Evolutionary conservation across 2,888 invertebrate genomes (phyloP).

Genomic region (Limnephilus marmoratus): DNA sequence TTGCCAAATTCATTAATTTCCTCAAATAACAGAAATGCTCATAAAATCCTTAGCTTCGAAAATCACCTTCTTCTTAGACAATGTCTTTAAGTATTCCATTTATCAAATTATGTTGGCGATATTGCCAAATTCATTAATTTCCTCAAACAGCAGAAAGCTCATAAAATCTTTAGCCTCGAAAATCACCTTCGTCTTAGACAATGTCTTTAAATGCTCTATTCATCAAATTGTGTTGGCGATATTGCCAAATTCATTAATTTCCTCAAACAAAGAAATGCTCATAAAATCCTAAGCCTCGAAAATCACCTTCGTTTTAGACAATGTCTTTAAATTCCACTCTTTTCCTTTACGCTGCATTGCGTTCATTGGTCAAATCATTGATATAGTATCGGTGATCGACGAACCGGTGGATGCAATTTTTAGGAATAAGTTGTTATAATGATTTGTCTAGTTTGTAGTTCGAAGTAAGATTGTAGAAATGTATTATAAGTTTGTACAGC

Average conservation of each 20-base stretch:
- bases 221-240: neutral
- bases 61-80: neutral
- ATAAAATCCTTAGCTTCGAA: neutral
- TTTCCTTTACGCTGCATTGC: too few species aligned
- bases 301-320: neutral
- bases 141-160: neutral
- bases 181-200: neutral
- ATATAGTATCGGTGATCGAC: too few species aligned
- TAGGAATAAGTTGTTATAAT: too few species aligned
- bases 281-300: neutral
- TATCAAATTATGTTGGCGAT: neutral
- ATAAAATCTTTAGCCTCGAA: neutral
- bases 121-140: neutral
- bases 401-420: too few species aligned
- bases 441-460: too few species aligned
- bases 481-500: too few species aligned
- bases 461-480: too few species aligned
- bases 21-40: neutral
- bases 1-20: neutral
- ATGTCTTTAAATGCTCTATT: neutral
- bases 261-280: neutral
- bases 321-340: too few species aligned
- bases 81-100: neutral
- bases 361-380: too few species aligned
- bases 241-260: neutral